Evolutionary conservation across 2,888 invertebrate genomes (phyloP), one percentile per base, ranked within the genome.

Genomic region (Drosophila meridionalis): DNA sequence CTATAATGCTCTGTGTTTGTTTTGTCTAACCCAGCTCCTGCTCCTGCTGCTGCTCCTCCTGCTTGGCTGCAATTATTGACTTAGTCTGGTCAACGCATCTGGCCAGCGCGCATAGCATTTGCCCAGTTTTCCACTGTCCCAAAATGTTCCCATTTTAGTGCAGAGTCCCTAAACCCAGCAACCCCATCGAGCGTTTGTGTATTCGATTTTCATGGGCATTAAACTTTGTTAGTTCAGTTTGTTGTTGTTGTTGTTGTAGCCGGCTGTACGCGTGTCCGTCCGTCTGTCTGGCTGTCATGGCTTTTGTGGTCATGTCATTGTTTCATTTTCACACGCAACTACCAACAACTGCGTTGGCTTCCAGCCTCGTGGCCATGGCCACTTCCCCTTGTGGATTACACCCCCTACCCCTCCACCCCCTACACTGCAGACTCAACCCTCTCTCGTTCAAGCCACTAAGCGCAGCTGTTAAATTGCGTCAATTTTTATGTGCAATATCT

Each of bases 321-420:
- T 86, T 86, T 82, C 85, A 87, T 86, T 86, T 85, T 86, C 87
- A 82, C 85, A 89, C 88, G 85, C 87, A 84, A 89, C 84, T 68
- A 56, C 58, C 72, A 77, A 63, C 62, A 40, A 64, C 50, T 48
- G 55, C 38, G 61, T 34, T 50, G 60, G 60, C 60, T 50, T 40
- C 50, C 50, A 50, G 38, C n/a, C 55, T 40, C 62, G 43, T 59
- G 58, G 64, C 72, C 55, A 38, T 59, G 38, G 45, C 14, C 48
- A 58, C 52, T 52, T 56, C 64, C 76, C 72, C 47, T 40, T 66
- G 63, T 42, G 76, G 66, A 67, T 56, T 67, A 26, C 36, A 12
- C 30, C 7, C 30, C 4, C 32, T n/a, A 38, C 9, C n/a, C 9
- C 38, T 8, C 36, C 9, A 9, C 6, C 68, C 2, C 6, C 12